phyloP scores from a whole-genome alignment of 2,113 vertebrate genomes.

The Oxyruncus cristatus region DNA sequence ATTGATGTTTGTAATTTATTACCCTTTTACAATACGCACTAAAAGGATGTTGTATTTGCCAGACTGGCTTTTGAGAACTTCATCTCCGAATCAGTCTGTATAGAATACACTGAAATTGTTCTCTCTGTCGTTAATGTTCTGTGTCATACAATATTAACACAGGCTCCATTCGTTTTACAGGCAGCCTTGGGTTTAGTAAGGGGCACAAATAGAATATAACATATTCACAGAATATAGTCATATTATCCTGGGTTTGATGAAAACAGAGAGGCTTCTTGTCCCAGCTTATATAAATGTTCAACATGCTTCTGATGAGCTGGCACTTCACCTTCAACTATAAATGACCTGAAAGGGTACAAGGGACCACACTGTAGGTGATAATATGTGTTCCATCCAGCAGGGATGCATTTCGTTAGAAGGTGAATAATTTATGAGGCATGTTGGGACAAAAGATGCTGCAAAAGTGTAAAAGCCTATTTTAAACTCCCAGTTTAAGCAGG shows the following conservation, averaged over 20 bases:
- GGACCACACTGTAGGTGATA: neutral
- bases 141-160: neutral
- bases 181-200: neutral
- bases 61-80: neutral
- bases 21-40: neutral
- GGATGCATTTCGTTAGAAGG: neutral
- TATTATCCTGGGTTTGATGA: neutral
- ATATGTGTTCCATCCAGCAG: neutral
- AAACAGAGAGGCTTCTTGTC: neutral
- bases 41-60: neutral
- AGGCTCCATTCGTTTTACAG: neutral
- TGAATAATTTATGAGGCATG: neutral
- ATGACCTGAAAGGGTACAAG: neutral
- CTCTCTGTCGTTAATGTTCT: neutral
- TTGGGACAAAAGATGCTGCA: neutral
- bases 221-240: neutral
- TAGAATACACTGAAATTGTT: neutral
- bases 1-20: slow-evolving; percentile 30
- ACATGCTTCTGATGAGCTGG: neutral
- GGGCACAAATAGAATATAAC: neutral
- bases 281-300: neutral
- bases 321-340: neutral
- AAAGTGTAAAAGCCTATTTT: neutral
- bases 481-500: neutral
- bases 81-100: neutral